Percentiles rank a stretch among this genome's conserved stretches.
phyloP scores from a whole-genome alignment of 1,140 invertebrate genomes.

The Polypedilum pembai region DNA sequence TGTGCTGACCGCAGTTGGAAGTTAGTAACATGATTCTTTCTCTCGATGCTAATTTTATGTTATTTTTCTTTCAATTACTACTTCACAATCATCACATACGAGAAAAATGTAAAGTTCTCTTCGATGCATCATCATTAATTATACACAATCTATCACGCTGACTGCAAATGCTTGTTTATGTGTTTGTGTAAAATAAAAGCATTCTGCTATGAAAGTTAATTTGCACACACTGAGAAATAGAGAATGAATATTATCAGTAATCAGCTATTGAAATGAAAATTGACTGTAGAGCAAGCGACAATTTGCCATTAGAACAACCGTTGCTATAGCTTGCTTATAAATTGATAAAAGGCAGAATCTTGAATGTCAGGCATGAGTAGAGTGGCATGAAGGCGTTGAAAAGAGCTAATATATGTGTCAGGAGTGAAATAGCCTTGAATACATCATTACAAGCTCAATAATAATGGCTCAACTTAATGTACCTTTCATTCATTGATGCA shows the following conservation, averaged over 20 bases:
- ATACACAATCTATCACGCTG: background rate
- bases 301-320: no score
- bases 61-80: background rate
- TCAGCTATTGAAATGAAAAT: background rate
- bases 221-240: no score
- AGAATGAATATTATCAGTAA: background rate
- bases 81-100: background rate
- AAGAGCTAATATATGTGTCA: background rate
- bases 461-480: background rate
- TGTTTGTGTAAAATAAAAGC: background rate
- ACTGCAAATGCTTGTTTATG: background rate
- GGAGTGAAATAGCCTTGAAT: conserved; percentile 11
- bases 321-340: no score
- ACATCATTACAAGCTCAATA: conserved; percentile 15
- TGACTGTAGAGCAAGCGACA: no score
- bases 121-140: conserved; percentile 7
- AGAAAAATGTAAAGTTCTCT: background rate
- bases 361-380: background rate
- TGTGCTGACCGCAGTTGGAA: background rate
- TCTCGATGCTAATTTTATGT: background rate
- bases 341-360: background rate
- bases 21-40: no score
- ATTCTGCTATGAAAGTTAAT: no score
- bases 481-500: conserved; percentile 1
- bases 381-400: background rate